These are phyloP conservation scores for Drosophila quadrilineata DNA, from an alignment of 1,140 invertebrate species.

Conservation along the genomic window DNA sequence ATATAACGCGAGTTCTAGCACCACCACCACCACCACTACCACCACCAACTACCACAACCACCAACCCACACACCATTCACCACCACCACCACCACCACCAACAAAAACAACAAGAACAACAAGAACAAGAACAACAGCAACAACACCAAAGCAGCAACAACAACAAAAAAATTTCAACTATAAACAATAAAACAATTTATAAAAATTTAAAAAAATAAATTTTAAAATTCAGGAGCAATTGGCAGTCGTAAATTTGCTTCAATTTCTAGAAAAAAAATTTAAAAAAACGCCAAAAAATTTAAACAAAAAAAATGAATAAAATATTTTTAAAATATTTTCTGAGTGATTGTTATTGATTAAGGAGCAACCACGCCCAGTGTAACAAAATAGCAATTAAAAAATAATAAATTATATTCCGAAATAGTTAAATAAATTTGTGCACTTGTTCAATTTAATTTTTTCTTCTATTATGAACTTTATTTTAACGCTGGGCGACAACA, in stretches of 20 bases:
- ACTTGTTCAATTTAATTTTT: too few species aligned
- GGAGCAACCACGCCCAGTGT: too few species aligned
- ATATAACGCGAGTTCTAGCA: slow-evolving; percentile 38
- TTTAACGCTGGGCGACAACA: too few species aligned
- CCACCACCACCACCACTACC: slow-evolving; percentile 31
- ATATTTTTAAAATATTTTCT: too few species aligned
- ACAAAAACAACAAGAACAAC: slow-evolving; percentile 40
- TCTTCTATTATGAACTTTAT: too few species aligned
- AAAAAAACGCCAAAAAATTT: background rate
- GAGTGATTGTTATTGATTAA: too few species aligned
- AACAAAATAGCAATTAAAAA: too few species aligned
- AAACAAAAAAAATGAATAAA: too few species aligned
- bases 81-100: slow-evolving; percentile 25
- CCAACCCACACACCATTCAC: slow-evolving; percentile 56
- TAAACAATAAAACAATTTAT: slow-evolving; percentile 14
- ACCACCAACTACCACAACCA: slow-evolving; percentile 49
- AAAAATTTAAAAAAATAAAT: slow-evolving; percentile 59
- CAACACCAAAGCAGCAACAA: slow-evolving; percentile 26
- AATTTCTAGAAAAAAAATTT: slow-evolving; percentile 6
- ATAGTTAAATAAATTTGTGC: too few species aligned
- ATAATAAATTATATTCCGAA: too few species aligned
- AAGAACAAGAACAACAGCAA: slow-evolving; percentile 33
- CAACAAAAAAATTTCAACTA: slow-evolving; percentile 34
- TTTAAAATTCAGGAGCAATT: slow-evolving; percentile 57
- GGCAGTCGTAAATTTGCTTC: slow-evolving; percentile 17